Evolutionary conservation across 2,888 invertebrate genomes (phyloP), one percentile per base, ranked within the genome.

Genomic region (Ochropleura leucogaster): DNA sequence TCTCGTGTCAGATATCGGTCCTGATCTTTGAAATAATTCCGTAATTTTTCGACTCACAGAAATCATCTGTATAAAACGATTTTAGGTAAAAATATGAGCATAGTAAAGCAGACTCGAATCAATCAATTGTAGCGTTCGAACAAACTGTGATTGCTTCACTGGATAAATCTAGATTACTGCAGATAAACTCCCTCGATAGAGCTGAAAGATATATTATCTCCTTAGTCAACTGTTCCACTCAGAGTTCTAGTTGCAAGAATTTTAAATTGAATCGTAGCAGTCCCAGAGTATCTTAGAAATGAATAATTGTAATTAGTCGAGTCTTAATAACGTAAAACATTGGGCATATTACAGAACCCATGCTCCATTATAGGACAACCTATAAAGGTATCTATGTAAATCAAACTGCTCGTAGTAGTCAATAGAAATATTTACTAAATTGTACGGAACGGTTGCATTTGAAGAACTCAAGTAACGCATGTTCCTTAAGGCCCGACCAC

Each of bases 81-180:
- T 55, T 53, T 6, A 63, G 47, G 44, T 69, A 14, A 69, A 72
- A 78, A 59, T 68, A 55, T 82, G 49, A 63, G 47, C 42, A 42
- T 68, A 60, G 51, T 66, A 63, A 68, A 46, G 46, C 9, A 4
- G 64, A 47, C 18, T 60, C 42, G 68, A 68, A 75, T 64, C 69
- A 70, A 79, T 83, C 66, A 70, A 67, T n/a, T 53, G 55, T 67
- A 67, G 59, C 62, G 59, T 66, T 70, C 68, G 69, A 83, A 83
- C 80, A 79, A 68, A 55, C 74, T 68, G 79, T 69, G 83, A 74
- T 79, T 79, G 75, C 80, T 83, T 83, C 30, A 20, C 68, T 42
- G 68, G 70, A 70, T 76, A 55, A 40, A 68, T 81, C 77, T 77
- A 71, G 68, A 67, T 68, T 68, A 62, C 63, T 72, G 59, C 62